These are phyloP conservation scores for Monarcha castaneiventris DNA, from an alignment of 2,113 vertebrate genomes.

Conservation along the genomic window DNA sequence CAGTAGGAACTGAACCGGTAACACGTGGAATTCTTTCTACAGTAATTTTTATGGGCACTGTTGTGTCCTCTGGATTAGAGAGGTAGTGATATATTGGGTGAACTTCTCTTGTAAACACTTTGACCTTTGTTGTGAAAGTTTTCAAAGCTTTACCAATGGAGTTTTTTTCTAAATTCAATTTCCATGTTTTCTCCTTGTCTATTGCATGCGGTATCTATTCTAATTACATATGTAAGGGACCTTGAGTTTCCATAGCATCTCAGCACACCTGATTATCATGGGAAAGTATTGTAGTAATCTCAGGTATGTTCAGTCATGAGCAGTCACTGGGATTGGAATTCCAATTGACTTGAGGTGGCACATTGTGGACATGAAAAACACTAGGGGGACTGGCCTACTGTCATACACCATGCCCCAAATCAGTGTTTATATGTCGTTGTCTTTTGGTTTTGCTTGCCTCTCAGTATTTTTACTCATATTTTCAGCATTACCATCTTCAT, in stretches of 20 bases:
- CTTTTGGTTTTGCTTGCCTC: neutral
- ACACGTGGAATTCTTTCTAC: rapidly evolving
- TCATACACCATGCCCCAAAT: neutral
- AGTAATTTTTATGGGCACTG: neutral
- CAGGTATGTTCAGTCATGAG: neutral
- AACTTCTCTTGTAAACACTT: neutral
- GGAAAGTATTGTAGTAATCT: neutral
- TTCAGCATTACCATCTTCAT: neutral
- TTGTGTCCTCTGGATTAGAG: neutral
- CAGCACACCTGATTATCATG: neutral
- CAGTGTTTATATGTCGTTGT: neutral
- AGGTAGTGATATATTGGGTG: neutral
- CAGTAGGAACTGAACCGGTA: neutral
- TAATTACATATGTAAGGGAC: neutral
- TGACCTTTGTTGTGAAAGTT: neutral
- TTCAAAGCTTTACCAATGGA: neutral
- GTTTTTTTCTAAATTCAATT: neutral
- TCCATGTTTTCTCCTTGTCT: neutral
- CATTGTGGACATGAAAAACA: neutral
- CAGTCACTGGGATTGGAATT: neutral
- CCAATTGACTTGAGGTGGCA: neutral
- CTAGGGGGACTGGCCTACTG: neutral
- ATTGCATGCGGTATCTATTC: neutral
- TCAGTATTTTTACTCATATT: neutral
- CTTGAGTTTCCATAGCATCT: neutral